Percentiles rank a stretch among this genome's conserved stretches.
Conservation (phyloP, 2,797 vertebrate species). For the Cryptoprocta ferox region DNA sequence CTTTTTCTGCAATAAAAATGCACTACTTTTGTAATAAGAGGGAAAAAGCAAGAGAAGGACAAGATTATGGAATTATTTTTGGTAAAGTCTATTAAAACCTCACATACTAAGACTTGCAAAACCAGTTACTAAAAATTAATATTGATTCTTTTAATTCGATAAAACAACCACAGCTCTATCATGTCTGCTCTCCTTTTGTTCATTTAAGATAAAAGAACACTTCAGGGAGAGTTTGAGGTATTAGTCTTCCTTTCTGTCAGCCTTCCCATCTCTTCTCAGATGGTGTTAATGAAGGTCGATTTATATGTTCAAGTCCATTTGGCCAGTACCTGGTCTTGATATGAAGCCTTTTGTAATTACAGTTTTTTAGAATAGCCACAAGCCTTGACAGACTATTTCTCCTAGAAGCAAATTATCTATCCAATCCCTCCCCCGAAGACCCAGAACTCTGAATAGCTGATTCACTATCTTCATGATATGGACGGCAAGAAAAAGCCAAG, state of each 20-base stretch:
- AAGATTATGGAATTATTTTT: conserved; percentile 31
- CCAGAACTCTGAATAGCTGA: conserved; percentile 10
- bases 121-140: not conserved
- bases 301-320: conserved; percentile 8
- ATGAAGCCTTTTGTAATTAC: conserved; percentile 38
- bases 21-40: not conserved
- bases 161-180: not conserved
- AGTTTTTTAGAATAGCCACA: not conserved
- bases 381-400: conserved; percentile 36
- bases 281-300: not conserved
- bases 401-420: conserved; percentile 24
- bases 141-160: conserved; percentile 47
- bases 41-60: not conserved
- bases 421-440: not conserved
- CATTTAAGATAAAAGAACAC: conserved; percentile 19
- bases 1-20: conserved; percentile 42
- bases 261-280: not conserved
- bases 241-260: not conserved
- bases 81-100: conserved; percentile 14
- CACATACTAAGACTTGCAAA: conserved; percentile 18
- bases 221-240: not conserved
- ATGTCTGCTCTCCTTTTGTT: not conserved
- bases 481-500: conserved; percentile 20
- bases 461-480: conserved; percentile 38
- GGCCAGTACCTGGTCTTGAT: conserved; percentile 15